A percentile compares a stretch with the other conserved stretches of the same genome.
Evolutionary conservation across 1,140 invertebrate species (phyloP).

Genomic region (Penaeus indicus): DNA sequence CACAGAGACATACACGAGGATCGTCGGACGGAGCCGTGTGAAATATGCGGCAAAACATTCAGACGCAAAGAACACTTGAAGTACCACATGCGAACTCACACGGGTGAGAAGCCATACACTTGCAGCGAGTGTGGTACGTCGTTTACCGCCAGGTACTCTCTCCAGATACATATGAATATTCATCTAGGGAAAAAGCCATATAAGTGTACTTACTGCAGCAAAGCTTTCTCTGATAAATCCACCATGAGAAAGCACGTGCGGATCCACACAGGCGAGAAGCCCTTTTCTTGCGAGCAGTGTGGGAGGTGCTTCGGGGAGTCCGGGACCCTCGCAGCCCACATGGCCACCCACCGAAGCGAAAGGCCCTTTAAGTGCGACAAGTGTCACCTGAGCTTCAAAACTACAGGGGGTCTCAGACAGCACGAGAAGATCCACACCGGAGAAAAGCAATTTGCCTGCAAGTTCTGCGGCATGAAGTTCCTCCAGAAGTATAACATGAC

Average conservation of each 20-base stretch:
- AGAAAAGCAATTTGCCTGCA: conserved; percentile 76
- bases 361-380: conserved; percentile 47
- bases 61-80: conserved; percentile 75
- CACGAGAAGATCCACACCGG: conserved; percentile 90
- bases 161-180: conserved; percentile 76
- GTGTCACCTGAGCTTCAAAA: conserved; percentile 56
- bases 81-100: conserved; percentile 82
- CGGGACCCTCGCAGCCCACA: conserved; percentile 57
- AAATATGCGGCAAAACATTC: conserved; percentile 75
- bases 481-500: conserved; percentile 63
- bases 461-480: conserved; percentile 73
- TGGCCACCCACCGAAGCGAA: conserved; percentile 53
- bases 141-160: conserved; percentile 79
- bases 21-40: conserved; percentile 73
- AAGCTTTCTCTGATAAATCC: conserved; percentile 75
- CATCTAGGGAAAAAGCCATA: conserved; percentile 73
- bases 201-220: conserved; percentile 70
- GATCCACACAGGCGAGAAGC: conserved; percentile 83
- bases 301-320: conserved; percentile 80
- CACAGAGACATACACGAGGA: conserved; percentile 71
- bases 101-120: conserved; percentile 83
- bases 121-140: conserved; percentile 89
- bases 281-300: conserved; percentile 86
- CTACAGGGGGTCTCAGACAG: conserved; percentile 75
- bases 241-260: conserved; percentile 78